Conservation (phyloP, 2,113 vertebrate genomes). For the Theristicus caerulescens region DNA sequence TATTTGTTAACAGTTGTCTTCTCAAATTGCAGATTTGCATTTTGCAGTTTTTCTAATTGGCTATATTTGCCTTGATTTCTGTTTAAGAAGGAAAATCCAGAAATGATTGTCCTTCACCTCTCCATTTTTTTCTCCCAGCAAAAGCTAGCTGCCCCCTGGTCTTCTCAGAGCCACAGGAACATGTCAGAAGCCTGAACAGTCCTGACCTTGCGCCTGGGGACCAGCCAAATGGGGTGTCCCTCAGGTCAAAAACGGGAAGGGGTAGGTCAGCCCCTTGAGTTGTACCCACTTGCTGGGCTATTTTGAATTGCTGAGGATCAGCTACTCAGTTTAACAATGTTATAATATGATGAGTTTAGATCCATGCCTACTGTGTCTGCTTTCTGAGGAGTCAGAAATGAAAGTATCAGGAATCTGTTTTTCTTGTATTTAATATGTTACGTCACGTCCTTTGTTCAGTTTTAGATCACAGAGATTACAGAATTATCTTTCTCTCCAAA, state of each 20-base stretch:
- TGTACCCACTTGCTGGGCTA: not conserved
- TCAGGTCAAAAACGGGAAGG: not conserved
- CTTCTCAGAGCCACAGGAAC: not conserved
- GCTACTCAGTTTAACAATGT: not conserved
- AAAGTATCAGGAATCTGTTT: not conserved
- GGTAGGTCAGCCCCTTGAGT: not conserved
- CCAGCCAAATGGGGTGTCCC: rapidly evolving
- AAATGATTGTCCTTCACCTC: not conserved
- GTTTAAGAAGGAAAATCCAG: not conserved
- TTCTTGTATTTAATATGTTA: not conserved
- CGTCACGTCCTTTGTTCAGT: not conserved
- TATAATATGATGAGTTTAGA: not conserved
- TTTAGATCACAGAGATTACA: conserved; percentile 15
- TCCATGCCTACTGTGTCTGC: not conserved
- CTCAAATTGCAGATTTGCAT: not conserved
- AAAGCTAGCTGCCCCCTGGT: not conserved
- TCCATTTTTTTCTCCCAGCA: not conserved
- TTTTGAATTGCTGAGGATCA: not conserved
- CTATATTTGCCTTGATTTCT: not conserved
- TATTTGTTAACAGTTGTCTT: not conserved
- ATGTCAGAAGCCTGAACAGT: rapidly evolving
- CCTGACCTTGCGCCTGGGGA: no score
- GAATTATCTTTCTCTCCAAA: not conserved
- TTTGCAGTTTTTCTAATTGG: not conserved
- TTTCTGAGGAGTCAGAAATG: not conserved